Percentiles rank a stretch among this genome's conserved stretches.
Evolutionary conservation across 1,140 invertebrate genomes (phyloP).

Genomic region (Aricia agestis): DNA sequence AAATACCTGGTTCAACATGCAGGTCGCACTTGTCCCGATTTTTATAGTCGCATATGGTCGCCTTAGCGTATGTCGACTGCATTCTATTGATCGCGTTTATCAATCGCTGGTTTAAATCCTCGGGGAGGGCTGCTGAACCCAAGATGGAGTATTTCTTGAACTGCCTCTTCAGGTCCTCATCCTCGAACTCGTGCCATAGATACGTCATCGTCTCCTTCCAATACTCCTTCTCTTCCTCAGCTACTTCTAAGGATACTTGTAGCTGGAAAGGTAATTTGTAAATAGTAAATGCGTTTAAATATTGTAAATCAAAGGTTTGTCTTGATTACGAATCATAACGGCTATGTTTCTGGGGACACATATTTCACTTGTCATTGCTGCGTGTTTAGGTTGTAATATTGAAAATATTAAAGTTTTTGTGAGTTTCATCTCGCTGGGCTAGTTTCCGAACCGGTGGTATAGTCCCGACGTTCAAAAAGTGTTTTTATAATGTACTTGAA

Average conservation of each 20-base stretch:
- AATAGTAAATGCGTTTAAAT: background rate
- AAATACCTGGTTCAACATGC: slow-evolving; percentile 83
- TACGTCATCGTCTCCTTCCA: slow-evolving; percentile 79
- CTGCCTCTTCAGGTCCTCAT: slow-evolving; percentile 79
- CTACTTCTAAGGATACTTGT: slow-evolving; percentile 59
- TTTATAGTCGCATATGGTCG: slow-evolving; percentile 86
- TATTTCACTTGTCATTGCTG: too few relatives aligned
- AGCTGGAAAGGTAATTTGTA: slow-evolving; percentile 44
- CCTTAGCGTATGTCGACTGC: slow-evolving; percentile 87
- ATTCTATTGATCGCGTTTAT: slow-evolving; percentile 82
- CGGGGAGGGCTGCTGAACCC: slow-evolving; percentile 82
- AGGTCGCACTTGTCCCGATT: slow-evolving; percentile 82
- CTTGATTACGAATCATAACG: too few relatives aligned
- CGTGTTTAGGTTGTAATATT: too few relatives aligned
- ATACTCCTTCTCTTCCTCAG: slow-evolving; percentile 67
- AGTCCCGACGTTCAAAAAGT: too few relatives aligned
- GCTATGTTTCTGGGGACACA: too few relatives aligned
- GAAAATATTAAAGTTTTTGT: too few relatives aligned
- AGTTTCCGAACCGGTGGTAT: too few relatives aligned
- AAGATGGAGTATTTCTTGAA: slow-evolving; percentile 81
- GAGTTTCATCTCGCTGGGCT: too few relatives aligned
- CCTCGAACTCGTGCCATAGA: slow-evolving; percentile 79
- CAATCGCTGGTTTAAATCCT: slow-evolving; percentile 80
- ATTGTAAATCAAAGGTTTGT: too few relatives aligned
- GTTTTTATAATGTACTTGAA: too few relatives aligned